Evolutionary conservation across 2,888 invertebrate species (phyloP).

Genomic region (Volucella zonaria): DNA sequence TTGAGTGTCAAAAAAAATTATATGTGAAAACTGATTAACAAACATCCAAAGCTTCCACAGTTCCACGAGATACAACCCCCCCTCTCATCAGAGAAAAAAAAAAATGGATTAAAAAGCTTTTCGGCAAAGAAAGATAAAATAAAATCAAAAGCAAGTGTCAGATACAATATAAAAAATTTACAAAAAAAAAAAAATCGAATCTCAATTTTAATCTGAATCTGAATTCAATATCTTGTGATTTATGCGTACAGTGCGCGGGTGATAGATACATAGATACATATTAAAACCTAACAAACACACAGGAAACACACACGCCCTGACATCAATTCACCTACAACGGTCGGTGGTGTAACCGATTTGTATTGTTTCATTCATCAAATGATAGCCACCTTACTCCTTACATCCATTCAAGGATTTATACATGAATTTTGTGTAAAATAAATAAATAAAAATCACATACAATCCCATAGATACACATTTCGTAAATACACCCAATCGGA

Average conservation of each 20-base stretch:
- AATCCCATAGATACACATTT: conserved; percentile 45
- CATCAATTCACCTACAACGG: conserved; percentile 11
- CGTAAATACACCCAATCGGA: background rate
- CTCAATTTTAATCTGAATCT: too few relatives aligned
- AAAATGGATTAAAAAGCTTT: conserved; percentile 45
- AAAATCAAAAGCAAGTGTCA: conserved; percentile 34
- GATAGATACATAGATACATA: conserved; percentile 37
- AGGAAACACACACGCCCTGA: conserved; percentile 40
- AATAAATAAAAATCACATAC: conserved; percentile 28
- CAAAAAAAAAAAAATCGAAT: conserved; percentile 12
- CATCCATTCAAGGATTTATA: conserved; percentile 67
- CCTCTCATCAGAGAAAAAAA: conserved; percentile 4
- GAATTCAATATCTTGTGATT: conserved; percentile 1
- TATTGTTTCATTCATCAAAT: conserved; percentile 69
- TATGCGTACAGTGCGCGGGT: conserved; percentile 41
- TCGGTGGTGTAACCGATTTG: conserved; percentile 21
- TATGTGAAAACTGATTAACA: conserved; percentile 32
- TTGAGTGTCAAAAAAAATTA: conserved; percentile 13
- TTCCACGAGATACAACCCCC: background rate
- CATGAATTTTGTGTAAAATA: conserved; percentile 36
- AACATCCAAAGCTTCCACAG: conserved; percentile 23
- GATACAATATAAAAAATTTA: background rate
- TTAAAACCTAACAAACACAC: conserved; percentile 1
- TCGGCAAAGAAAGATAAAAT: conserved; percentile 1
- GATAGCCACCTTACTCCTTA: conserved; percentile 14